These are phyloP conservation scores for Phylloscopus collybita DNA, from an alignment of 2,797 vertebrate species.

Conservation along the genomic window DNA sequence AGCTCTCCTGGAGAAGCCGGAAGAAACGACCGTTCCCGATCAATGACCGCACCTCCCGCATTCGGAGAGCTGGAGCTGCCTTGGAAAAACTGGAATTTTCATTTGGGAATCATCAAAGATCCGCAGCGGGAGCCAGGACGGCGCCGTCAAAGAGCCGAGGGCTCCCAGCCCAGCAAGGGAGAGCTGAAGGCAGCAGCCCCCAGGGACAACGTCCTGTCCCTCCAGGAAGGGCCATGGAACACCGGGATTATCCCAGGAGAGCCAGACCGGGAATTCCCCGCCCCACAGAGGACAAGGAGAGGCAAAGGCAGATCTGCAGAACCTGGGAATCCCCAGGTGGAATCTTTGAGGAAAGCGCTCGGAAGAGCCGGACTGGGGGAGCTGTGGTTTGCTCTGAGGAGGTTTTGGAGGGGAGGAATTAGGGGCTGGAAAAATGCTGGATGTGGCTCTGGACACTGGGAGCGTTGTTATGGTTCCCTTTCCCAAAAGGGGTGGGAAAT, in stretches of 20 bases:
- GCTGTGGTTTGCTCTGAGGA: no score
- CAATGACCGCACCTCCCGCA: accelerated
- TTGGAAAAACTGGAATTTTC: background rate
- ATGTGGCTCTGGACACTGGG: no score
- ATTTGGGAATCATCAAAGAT: background rate
- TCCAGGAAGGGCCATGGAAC: accelerated
- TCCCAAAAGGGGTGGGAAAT: no score
- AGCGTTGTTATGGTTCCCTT: no score
- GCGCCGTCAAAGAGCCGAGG: background rate
- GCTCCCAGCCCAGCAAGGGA: no score
- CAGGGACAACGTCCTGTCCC: background rate
- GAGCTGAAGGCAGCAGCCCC: no score
- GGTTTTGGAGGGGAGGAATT: no score
- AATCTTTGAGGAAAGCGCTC: no score
- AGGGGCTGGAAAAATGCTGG: no score
- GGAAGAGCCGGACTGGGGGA: no score
- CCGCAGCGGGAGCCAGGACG: background rate
- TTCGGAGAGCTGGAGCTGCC: accelerated
- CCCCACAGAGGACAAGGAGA: background rate
- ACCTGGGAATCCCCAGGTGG: no score
- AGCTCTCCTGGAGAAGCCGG: background rate
- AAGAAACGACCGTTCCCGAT: background rate
- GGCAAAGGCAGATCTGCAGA: background rate
- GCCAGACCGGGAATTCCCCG: background rate
- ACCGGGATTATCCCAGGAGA: background rate